Evolutionary conservation across 2,888 invertebrate species (phyloP).

Genomic region (Rhagophthalmus giganteus): DNA sequence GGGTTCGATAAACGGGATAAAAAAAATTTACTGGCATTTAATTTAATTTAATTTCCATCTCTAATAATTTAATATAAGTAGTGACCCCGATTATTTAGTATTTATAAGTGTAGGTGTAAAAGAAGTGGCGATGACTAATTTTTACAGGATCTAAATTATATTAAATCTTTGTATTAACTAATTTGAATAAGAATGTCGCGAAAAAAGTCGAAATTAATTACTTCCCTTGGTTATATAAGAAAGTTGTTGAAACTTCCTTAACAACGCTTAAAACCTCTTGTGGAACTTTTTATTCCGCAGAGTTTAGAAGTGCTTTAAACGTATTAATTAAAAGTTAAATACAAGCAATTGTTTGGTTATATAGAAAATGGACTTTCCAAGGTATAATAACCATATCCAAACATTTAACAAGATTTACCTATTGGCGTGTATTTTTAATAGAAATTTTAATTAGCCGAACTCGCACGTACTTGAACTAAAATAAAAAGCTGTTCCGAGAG

Average conservation of each 20-base stretch:
- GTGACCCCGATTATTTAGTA: no score
- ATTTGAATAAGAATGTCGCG: conserved; percentile 19
- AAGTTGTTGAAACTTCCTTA: conserved; percentile 24
- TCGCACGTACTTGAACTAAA: neutral
- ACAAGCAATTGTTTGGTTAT: conserved; percentile 15
- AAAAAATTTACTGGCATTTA: no score
- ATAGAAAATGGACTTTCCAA: conserved; percentile 8
- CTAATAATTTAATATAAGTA: no score
- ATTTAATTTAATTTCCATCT: no score
- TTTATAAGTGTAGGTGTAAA: no score
- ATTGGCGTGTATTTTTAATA: no score
- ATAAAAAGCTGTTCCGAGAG: neutral
- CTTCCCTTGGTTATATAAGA: conserved; percentile 14
- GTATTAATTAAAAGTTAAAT: conserved; percentile 25
- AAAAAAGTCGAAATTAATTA: conserved; percentile 23
- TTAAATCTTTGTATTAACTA: conserved; percentile 13
- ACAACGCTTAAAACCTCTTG: conserved; percentile 14
- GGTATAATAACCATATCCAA: no score
- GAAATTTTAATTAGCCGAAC: no score
- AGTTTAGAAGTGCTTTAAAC: conserved; percentile 12
- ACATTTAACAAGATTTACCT: no score
- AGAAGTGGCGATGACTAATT: conserved; percentile 9
- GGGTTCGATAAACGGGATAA: neutral
- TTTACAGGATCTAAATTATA: neutral
- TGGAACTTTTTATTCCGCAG: conserved; percentile 18